These are phyloP conservation scores for Chaetodon trifasciatus DNA, from an alignment of 2,797 vertebrate species.

Conservation along the genomic window DNA sequence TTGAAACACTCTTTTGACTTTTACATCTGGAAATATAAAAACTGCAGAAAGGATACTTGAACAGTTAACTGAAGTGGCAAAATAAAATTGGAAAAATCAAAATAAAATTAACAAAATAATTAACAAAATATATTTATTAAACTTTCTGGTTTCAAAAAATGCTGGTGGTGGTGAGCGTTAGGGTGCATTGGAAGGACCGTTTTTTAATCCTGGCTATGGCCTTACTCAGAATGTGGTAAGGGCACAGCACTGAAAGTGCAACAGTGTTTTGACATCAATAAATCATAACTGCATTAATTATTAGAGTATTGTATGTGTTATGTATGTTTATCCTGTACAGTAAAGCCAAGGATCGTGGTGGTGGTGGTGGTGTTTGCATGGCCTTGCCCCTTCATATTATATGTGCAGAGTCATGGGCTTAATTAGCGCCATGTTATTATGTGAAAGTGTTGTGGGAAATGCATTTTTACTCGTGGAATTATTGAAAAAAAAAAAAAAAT, in stretches of 20 bases:
- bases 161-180: background rate
- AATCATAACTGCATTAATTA: conserved; percentile 46
- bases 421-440: conserved; percentile 7
- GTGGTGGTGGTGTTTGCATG: background rate
- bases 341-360: background rate
- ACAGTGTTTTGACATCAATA: conserved; percentile 34
- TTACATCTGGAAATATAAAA: background rate
- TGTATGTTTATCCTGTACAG: conserved; percentile 2
- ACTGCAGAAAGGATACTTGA: background rate
- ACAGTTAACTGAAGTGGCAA: background rate
- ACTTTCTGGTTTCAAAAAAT: background rate
- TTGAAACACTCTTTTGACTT: background rate
- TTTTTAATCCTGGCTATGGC: background rate
- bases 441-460: conserved; percentile 16
- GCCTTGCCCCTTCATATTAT: background rate
- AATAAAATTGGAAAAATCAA: background rate
- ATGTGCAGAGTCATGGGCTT: conserved; percentile 2
- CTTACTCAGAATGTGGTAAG: background rate
- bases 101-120: background rate
- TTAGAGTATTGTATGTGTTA: conserved; percentile 11
- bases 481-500: conserved; percentile 3
- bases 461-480: conserved; percentile 6
- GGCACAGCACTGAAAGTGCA: conserved; percentile 3
- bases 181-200: background rate
- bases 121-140: background rate